Conservation (phyloP, 1,140 invertebrate genomes). For the Pseudobourletiella spinata region DNA sequence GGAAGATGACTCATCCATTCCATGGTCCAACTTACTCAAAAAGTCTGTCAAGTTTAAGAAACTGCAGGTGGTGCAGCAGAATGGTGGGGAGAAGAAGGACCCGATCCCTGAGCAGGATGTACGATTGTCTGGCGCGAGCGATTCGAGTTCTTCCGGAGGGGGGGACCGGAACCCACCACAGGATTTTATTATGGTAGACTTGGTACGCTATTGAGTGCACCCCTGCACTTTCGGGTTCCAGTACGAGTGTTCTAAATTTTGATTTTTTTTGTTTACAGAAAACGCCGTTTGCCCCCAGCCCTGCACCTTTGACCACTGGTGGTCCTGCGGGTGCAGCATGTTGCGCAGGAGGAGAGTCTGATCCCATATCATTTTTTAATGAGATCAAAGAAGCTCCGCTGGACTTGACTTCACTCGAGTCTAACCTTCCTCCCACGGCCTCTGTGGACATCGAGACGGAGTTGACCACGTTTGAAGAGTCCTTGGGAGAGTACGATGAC, state of each 20-base stretch:
- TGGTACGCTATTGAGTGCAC: too few species aligned
- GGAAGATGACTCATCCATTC: neutral
- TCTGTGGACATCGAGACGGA: neutral
- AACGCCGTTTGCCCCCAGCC: conserved; percentile 3
- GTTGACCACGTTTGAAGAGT: neutral
- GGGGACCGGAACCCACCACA: neutral
- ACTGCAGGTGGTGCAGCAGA: neutral
- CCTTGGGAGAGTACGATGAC: neutral
- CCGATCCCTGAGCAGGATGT: neutral
- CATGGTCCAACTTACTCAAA: neutral
- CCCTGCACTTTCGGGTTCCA: too few species aligned
- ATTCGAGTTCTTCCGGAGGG: neutral
- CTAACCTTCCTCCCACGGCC: neutral
- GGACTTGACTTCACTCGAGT: neutral
- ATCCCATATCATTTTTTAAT: neutral
- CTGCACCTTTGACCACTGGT: neutral
- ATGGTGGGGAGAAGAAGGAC: neutral
- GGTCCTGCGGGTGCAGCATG: neutral
- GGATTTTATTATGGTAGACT: conserved; percentile 3
- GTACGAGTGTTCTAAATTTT: too few species aligned
- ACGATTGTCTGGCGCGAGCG: neutral
- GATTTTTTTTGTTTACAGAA: neutral
- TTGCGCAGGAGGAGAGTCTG: neutral
- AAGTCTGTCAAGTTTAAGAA: conserved; percentile 2
- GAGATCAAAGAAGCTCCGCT: conserved; percentile 4